phyloP scores from a whole-genome alignment of 2,113 vertebrate species.

The Erpornis zantholeuca region DNA sequence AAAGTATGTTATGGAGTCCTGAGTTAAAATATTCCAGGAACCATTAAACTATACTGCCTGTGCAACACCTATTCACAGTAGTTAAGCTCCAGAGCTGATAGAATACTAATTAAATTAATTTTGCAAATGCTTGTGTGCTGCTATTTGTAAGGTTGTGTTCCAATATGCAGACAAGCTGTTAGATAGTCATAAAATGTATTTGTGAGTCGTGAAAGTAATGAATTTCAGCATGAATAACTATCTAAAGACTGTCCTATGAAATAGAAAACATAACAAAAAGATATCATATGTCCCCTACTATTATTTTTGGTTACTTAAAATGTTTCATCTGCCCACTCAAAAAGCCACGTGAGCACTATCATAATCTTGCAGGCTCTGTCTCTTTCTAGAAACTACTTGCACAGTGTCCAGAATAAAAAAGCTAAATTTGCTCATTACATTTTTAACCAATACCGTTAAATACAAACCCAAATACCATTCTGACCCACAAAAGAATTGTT shows the following conservation, averaged over 20 bases:
- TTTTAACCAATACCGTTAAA: not conserved
- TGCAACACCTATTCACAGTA: conserved; percentile 51
- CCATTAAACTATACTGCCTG: conserved; percentile 31
- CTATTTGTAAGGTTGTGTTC: conserved; percentile 38
- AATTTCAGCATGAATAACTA: conserved; percentile 48
- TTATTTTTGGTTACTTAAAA: conserved; percentile 63
- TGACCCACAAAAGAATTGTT: not conserved
- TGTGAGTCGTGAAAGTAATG: conserved; percentile 37
- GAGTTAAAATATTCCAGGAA: not conserved
- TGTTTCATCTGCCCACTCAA: conserved; percentile 55
- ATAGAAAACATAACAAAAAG: conserved; percentile 53
- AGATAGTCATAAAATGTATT: conserved; percentile 53
- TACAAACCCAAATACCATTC: not conserved
- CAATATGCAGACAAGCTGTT: conserved; percentile 58
- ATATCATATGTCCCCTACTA: conserved; percentile 52
- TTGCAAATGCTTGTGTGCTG: conserved; percentile 21
- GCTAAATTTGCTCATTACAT: not conserved
- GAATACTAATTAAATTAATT: conserved; percentile 60
- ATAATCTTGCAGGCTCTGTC: not conserved
- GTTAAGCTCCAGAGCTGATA: conserved; percentile 28
- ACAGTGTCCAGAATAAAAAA: not conserved
- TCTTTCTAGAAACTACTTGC: conserved; percentile 49
- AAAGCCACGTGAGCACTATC: conserved; percentile 11
- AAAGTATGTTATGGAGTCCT: not conserved
- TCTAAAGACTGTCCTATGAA: conserved; percentile 25